Base-by-base conservation (phyloP, 2,888 invertebrate genomes). In the Bembecia ichneumoniformis region DNA sequence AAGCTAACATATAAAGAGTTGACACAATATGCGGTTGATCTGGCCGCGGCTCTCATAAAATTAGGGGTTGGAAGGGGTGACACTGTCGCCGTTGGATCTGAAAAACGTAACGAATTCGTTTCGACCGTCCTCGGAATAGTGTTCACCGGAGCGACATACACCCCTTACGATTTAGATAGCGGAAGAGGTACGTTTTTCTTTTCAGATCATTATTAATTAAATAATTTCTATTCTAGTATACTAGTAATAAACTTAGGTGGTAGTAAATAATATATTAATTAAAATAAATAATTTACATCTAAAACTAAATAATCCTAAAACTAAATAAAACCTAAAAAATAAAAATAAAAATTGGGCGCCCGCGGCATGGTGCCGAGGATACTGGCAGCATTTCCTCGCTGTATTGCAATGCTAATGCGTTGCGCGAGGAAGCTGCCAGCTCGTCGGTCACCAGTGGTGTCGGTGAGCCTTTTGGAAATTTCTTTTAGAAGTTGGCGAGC, bases 71-170 rank as follows among this genome's bases (percentile, higher is more conserved):
- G 66, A 46, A 66, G 69, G 50, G 88, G 89, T 3, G 90, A 91
- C 57, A 73, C 79, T 16, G 78, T 91, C 52, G 89, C 89, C 15
- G 69, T 91, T 50, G 90, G 89, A 49, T 87, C 89, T 48, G 91
- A 91, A 68, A 91, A 90, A 71, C 82, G 89, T 58, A 66, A 88
- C 49, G 88, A 89, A 60, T 90, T 88, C 63, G 64, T 84, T 47
- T 71, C 89, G 46, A 80, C 88, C 11, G 69, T 88, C 16, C 74
- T 89, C 47, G 89, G 87, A 11, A 79, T 88, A 17, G 75, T 90
- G 57, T 87, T 77, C 53, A 65, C 75, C 5, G 80, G 81, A 17
- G 79, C 79, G 48, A 66, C 71, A 15, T 77, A 71, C 57, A 77
- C 75, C 28, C 69, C 74, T 49, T 68, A 69, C 59, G 71, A 75